phyloP scores from a whole-genome alignment of 1,140 invertebrate genomes.

The Thaumatotibia leucotreta region DNA sequence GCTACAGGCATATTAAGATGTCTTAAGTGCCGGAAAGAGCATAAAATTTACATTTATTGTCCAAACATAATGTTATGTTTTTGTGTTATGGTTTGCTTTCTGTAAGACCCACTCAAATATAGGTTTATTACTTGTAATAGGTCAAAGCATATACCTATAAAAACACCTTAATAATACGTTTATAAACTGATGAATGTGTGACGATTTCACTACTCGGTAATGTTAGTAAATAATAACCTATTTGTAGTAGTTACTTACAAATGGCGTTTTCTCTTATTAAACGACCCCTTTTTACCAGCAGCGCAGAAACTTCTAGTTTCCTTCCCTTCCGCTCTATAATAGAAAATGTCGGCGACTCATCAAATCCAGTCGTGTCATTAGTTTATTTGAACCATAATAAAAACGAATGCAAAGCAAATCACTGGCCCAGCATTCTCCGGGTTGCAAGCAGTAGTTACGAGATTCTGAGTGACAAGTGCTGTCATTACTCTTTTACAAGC shows the following conservation, averaged over 20 bases:
- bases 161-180: no score
- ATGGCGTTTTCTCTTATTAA: neutral
- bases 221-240: constrained; percentile 18
- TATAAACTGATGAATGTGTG: no score
- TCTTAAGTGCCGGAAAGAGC: no score
- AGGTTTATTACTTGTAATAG: no score
- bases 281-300: constrained; percentile 14
- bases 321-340: neutral
- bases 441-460: neutral
- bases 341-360: neutral
- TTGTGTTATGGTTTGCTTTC: no score
- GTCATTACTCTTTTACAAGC: constrained; percentile 40
- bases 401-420: neutral
- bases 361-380: constrained; percentile 2
- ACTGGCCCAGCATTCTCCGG: neutral
- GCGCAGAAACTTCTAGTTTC: constrained; percentile 38
- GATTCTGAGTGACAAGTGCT: constrained; percentile 40
- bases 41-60: no score
- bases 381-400: neutral
- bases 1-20: no score
- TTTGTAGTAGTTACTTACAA: no score
- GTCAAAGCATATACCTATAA: no score
- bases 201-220: no score
- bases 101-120: no score
- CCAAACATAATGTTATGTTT: no score